A percentile compares a stretch with the other conserved stretches of the same genome.
Conservation (phyloP, 2,888 invertebrate genomes). For the Melanostoma scalare region DNA sequence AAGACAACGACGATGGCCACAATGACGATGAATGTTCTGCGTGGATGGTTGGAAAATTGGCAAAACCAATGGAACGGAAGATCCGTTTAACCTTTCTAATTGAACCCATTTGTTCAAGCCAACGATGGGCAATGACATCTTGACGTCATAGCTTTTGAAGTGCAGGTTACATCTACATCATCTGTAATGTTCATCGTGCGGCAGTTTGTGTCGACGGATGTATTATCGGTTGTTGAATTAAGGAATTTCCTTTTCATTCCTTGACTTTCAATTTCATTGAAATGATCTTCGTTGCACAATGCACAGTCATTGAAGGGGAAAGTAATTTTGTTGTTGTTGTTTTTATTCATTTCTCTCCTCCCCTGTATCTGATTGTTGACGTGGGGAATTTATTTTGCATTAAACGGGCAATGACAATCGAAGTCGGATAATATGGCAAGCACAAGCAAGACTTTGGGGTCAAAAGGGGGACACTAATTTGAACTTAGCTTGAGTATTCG, state of each 20-base stretch:
- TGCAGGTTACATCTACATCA: constrained; percentile 47
- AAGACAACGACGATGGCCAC: too few species aligned
- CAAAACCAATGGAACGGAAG: constrained; percentile 44
- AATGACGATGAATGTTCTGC: constrained; percentile 43
- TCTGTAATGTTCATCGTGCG: constrained; percentile 38
- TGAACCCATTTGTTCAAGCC: constrained; percentile 52
- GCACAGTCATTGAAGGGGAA: constrained; percentile 50
- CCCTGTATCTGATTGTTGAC: background rate
- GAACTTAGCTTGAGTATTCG: constrained; percentile 30
- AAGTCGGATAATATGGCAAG: constrained; percentile 45
- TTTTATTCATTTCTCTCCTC: constrained; percentile 12
- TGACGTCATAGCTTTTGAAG: constrained; percentile 40
- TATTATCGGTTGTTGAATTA: constrained; percentile 57
- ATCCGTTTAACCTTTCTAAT: constrained; percentile 62
- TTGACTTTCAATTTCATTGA: constrained; percentile 71
- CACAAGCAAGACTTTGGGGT: constrained; percentile 34
- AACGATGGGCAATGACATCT: constrained; percentile 9
- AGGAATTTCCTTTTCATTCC: constrained; percentile 72
- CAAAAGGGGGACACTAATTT: constrained; percentile 60
- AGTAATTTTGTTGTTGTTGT: constrained; percentile 33
- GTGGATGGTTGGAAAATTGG: constrained; percentile 34
- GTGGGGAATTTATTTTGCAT: constrained; percentile 64
- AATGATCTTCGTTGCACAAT: constrained; percentile 36
- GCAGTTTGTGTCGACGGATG: constrained; percentile 27
- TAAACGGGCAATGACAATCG: constrained; percentile 69